Conservation (phyloP, 1,140 invertebrate genomes). For the Zaprionus gabonicus region DNA sequence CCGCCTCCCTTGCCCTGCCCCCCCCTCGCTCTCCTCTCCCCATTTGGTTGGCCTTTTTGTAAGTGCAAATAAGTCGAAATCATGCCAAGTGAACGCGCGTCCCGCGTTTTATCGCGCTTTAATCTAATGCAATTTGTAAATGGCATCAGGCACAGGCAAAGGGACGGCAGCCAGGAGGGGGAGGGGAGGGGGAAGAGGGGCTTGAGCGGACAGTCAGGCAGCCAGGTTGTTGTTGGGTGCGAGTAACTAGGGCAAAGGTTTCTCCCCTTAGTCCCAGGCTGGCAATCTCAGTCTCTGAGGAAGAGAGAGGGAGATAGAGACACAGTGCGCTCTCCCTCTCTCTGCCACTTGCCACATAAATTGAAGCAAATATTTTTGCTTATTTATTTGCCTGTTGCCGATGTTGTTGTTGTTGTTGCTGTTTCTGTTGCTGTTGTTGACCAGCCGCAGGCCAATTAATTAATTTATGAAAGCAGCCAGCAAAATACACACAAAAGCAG, state of each 20-base stretch:
- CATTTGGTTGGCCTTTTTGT: conserved; percentile 73
- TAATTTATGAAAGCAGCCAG: conserved; percentile 73
- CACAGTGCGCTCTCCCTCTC: neutral
- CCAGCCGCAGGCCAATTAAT: conserved; percentile 77
- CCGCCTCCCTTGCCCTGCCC: neutral
- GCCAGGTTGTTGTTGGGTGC: conserved; percentile 16
- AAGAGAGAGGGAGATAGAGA: no score
- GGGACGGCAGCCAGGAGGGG: conserved; percentile 22
- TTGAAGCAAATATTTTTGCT: conserved; percentile 81
- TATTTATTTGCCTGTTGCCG: conserved; percentile 70
- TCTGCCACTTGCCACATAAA: conserved; percentile 45
- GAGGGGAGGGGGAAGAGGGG: conserved; percentile 30
- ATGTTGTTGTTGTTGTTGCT: conserved; percentile 45
- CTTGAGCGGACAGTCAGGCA: neutral
- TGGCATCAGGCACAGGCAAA: conserved; percentile 52
- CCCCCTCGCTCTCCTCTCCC: neutral
- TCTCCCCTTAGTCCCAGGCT: neutral
- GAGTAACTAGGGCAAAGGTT: conserved; percentile 48
- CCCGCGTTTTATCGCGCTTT: conserved; percentile 73
- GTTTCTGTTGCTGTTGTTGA: conserved; percentile 58
- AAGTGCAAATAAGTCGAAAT: conserved; percentile 83
- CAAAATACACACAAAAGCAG: conserved; percentile 62
- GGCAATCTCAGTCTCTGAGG: conserved; percentile 3
- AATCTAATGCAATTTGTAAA: conserved; percentile 83
- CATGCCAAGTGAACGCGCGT: conserved; percentile 78